Base-by-base conservation (phyloP, 2,113 vertebrate genomes). In the Myxocyprinus asiaticus region DNA sequence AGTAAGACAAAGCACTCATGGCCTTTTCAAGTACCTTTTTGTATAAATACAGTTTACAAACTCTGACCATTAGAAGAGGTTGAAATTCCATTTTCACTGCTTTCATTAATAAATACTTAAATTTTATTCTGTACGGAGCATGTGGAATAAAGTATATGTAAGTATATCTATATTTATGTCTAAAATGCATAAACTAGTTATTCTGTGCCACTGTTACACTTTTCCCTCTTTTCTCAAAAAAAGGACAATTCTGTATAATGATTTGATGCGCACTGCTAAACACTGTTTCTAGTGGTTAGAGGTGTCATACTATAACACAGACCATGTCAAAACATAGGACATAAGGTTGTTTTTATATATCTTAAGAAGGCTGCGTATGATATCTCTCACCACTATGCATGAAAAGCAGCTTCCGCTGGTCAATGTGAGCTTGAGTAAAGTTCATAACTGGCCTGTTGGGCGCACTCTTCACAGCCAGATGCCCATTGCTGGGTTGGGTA, bases 361-460 rank as follows among this genome's bases (percentile, higher is more conserved):
- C 47, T 50, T 43, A n/a, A 64, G 8, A 58, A n/a, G 10, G 6
- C 53, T 11, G 9, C 7, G 5, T 9, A 11, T 72, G 33, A n/a
- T 33, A 33, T 33, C 22, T 82, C 91, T 83, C 90, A 96, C 96
- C 95, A 63, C 82, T 91, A 80, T 98, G 96, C 22, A 94, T 90
- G 85, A 97, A 97, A 22, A 97, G 87, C 42, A 98, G 90, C 67
- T 94, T 94, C 0, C 92, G 91, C 67, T 94, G 88, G 45, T 91
- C 90, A 76, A 97, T 92, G 83, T 96, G 91, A 55, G 89, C 85
- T 88, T 98, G 95, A 4, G 94, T 97, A 89, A 98, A 97, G 91
- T 92, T 95, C 79, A 95, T 91, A 82, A 96, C 91, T 0, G 83
- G 90, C 74, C 62, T 90, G 79, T 88, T 91, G 33, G 94, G 91